Base-by-base conservation (phyloP, 1,140 invertebrate species). In the Drosophila ohnishii region DNA sequence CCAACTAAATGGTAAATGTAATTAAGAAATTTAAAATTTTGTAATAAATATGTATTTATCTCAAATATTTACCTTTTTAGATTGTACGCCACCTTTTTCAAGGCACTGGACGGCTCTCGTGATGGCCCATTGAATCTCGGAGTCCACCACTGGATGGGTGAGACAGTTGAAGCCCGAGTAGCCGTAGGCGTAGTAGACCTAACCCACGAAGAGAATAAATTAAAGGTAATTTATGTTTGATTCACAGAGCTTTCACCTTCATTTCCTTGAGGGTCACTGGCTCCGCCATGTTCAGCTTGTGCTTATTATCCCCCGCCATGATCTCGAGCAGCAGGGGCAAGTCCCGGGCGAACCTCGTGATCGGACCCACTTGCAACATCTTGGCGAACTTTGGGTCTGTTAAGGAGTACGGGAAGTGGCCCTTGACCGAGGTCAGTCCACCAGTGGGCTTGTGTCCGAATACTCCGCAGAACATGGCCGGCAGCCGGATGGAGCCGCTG, bases 401-500 rank as follows among this genome's bases (percentile, higher is more conserved):
- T 10, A 44, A 22, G 0, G 92, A 77, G 6, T 87, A 86, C 0
- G 95, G 95, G 50, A 93, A 93, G 77, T 95, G 95, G 2, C 94
- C 95, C 11, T 92, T 91, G 16, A 93, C 91, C 0, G 95, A 90
- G 44, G 94, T 87, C 22, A 94, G 87, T 32, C 93, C 94, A 93
- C 88, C 93, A 0, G 96, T 95, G 16, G 97, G 95, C 90, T 97
- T 98, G 90, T 97, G 96, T 40, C 97, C 97, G 90, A 96, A 98
- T 9, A 98, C 93, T 19, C 97, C 97, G 92, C 95, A 96, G 84
- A 96, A 97, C 64, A 96, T 93, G 5, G 96, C 93, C 0, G 97
- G 97, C 82, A 99, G 92, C n/a, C 97, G 94, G 53, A 98, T 96
- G 22, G 96, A 98, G 13, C 97, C 95, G n/a, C 95, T 95, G 47